A percentile compares a stretch with the other conserved stretches of the same genome.
Evolutionary conservation across 35 echinoderm and acorn worm genomes (phyloP).

Genomic region (Apostichopus californicus): DNA sequence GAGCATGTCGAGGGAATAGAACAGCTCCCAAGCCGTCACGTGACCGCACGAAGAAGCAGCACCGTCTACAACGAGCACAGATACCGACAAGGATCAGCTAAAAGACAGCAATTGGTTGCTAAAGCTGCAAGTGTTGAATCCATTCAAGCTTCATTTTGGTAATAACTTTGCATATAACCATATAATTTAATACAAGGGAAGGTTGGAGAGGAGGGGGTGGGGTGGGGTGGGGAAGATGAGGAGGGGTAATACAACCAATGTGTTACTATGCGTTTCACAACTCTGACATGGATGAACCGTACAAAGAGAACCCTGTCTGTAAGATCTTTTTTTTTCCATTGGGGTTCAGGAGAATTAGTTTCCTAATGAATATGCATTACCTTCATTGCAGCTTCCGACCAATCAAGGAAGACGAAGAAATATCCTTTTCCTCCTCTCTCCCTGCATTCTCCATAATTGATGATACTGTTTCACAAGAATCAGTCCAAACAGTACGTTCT

Average conservation of each 20-base stretch:
- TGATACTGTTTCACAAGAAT: neutral
- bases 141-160: neutral
- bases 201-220: neutral
- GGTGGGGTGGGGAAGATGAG: too few relatives aligned
- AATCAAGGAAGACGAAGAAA: neutral
- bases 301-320: too few relatives aligned
- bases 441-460: neutral
- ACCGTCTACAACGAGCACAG: neutral
- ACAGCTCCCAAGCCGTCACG: neutral
- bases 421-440: neutral
- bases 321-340: too few relatives aligned
- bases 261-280: too few relatives aligned
- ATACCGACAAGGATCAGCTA: neutral
- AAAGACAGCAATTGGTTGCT: neutral
- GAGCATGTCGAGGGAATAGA: constrained; percentile 3
- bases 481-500: too few relatives aligned
- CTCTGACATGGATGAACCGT: too few relatives aligned
- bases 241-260: too few relatives aligned
- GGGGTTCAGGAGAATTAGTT: too few relatives aligned
- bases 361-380: too few relatives aligned
- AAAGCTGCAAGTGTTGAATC: neutral
- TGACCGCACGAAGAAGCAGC: neutral
- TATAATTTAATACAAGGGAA: neutral
- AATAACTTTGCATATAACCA: neutral
- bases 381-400: neutral